Evolutionary conservation across 37 sponge, comb jelly and placozoan species (phyloP).

Genomic region (Amphimedon queenslandica): DNA sequence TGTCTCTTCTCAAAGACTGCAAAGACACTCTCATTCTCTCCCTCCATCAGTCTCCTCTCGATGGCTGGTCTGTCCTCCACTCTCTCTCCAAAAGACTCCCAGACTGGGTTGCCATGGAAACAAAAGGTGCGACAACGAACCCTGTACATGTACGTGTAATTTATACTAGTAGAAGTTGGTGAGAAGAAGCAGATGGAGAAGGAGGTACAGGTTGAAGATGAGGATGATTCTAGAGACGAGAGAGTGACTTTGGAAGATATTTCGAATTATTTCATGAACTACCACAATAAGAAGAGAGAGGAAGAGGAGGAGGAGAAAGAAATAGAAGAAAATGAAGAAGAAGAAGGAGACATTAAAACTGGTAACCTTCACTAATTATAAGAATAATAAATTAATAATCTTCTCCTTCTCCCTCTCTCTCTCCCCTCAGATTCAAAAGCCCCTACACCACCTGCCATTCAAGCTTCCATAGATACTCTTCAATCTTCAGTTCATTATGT

Average conservation of each 20-base stretch:
- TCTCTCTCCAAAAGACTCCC: not conserved
- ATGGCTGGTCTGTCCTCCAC: not conserved
- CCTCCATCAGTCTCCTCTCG: not conserved
- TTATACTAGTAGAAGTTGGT: not conserved
- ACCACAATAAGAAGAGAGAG: not conserved
- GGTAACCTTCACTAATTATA: not conserved
- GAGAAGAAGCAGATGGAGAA: not conserved
- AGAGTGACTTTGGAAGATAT: not conserved
- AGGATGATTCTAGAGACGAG: not conserved
- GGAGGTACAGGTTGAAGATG: not conserved
- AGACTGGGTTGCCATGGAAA: conserved; percentile 1
- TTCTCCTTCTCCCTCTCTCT: too few species aligned
- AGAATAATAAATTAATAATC: too few species aligned
- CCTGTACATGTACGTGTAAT: too few species aligned
- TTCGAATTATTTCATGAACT: not conserved
- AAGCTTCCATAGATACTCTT: not conserved
- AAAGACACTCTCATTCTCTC: not conserved
- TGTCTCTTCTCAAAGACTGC: not conserved
- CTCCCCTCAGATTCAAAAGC: not conserved
- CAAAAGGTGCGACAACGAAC: too few species aligned
- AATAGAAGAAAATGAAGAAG: not conserved
- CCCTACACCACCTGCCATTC: not conserved
- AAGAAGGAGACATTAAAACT: not conserved
- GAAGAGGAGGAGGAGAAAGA: not conserved
- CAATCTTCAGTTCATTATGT: not conserved